Percentiles rank a stretch among this genome's conserved stretches.
These are phyloP conservation scores for Ceratosolen solmsi DNA, from an alignment of 1,140 invertebrate species.

Conservation along the genomic window DNA sequence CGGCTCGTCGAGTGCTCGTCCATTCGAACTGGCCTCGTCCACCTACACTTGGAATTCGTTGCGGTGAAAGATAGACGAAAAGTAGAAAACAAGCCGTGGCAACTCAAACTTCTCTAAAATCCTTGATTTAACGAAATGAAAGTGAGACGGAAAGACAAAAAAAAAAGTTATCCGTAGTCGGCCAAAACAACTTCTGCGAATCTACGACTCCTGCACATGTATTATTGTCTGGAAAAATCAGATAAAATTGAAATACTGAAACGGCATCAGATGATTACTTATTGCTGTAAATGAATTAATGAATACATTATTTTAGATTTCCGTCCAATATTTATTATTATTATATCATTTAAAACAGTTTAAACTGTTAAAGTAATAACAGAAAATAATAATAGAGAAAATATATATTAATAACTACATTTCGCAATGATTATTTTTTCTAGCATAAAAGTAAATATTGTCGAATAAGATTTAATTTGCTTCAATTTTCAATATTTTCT, in stretches of 20 bases:
- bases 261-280: too few species aligned
- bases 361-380: too few species aligned
- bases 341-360: too few species aligned
- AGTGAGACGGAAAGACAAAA: not conserved
- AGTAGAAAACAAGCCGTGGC: not conserved
- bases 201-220: not conserved
- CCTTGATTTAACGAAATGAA: slow-evolving; percentile 9
- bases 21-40: not conserved
- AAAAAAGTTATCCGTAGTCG: not conserved
- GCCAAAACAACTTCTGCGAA: not conserved
- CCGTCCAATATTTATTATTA: too few species aligned
- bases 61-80: slow-evolving; percentile 25
- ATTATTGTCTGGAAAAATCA: not conserved
- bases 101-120: not conserved
- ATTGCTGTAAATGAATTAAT: too few species aligned
- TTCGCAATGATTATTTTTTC: too few species aligned
- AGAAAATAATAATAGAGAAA: too few species aligned
- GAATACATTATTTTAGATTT: too few species aligned
- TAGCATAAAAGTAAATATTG: too few species aligned
- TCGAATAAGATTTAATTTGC: too few species aligned
- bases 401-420: too few species aligned
- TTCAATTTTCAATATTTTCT: too few species aligned
- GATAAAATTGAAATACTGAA: not conserved
- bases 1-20: slow-evolving; percentile 23
- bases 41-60: slow-evolving; percentile 7